These are phyloP conservation scores for Drosophila atroscutellata DNA, from an alignment of 2,888 invertebrate genomes.

Conservation along the genomic window DNA sequence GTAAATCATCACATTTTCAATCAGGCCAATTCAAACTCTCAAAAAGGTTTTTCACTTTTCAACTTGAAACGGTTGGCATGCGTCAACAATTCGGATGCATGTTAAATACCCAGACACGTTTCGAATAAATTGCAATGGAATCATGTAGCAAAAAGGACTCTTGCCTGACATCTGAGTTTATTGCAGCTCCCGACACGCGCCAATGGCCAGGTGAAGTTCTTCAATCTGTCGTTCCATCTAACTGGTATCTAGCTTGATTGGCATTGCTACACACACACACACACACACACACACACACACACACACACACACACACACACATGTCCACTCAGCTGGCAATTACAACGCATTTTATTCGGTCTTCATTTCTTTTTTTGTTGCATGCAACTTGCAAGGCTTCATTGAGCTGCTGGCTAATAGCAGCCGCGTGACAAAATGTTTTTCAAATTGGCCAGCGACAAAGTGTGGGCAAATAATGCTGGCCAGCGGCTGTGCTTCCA, in stretches of 20 bases:
- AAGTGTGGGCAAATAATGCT: background rate
- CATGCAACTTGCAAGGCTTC: constrained; percentile 55
- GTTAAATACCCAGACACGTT: constrained; percentile 37
- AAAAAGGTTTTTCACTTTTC: too few species aligned
- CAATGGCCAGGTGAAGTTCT: constrained; percentile 34
- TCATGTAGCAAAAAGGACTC: constrained; percentile 23
- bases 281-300: constrained; percentile 16
- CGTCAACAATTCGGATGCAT: background rate
- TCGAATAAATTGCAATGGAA: constrained; percentile 38
- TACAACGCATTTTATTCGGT: constrained; percentile 45
- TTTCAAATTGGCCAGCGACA: constrained; percentile 18
- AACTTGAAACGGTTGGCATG: background rate
- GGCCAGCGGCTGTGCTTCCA: constrained; percentile 33
- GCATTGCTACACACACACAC: constrained; percentile 17
- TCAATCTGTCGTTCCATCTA: background rate
- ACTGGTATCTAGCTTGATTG: background rate
- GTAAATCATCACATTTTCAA: background rate
- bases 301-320: constrained; percentile 20
- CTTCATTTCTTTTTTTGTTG: constrained; percentile 28
- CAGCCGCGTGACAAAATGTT: constrained; percentile 62
- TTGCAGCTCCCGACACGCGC: constrained; percentile 64
- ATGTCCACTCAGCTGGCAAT: constrained; percentile 63
- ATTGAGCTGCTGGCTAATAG: constrained; percentile 63
- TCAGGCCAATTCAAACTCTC: too few species aligned
- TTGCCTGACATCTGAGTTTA: constrained; percentile 40